Evolutionary conservation across 2,797 vertebrate genomes (phyloP).

Genomic region (Enteromius anoplus): DNA sequence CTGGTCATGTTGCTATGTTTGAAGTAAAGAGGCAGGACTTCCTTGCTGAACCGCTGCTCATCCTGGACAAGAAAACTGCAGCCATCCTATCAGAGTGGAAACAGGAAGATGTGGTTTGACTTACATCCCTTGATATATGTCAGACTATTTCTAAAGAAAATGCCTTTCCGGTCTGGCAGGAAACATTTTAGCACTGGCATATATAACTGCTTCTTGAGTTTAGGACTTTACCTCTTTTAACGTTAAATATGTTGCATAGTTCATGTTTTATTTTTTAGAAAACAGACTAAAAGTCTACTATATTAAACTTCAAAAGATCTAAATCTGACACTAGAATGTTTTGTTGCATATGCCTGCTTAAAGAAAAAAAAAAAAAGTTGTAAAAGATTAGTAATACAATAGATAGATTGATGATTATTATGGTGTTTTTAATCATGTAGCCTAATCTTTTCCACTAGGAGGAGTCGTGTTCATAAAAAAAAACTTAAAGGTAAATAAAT

Average conservation of each 20-base stretch:
- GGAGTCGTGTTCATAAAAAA: neutral
- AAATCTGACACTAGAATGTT: neutral
- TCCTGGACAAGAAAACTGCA: conserved; percentile 57
- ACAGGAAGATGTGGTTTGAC: conserved; percentile 6
- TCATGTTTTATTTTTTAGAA: neutral
- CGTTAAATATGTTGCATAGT: neutral
- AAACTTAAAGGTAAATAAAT: neutral
- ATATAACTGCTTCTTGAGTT: neutral
- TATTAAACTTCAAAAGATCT: neutral
- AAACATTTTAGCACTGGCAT: neutral
- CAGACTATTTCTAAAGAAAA: conserved; percentile 8
- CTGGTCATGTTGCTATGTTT: conserved; percentile 64
- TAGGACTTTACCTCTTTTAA: neutral
- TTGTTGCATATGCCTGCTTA: neutral
- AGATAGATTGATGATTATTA: too few relatives aligned
- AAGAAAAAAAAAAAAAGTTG: neutral
- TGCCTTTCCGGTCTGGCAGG: neutral
- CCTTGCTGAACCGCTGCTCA: conserved; percentile 55
- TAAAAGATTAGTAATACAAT: neutral
- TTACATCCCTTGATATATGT: conserved; percentile 1
- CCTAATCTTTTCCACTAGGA: too few relatives aligned
- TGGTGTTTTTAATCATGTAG: too few relatives aligned
- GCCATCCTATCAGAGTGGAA: conserved; percentile 54
- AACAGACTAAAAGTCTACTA: neutral
- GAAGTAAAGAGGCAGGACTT: conserved; percentile 61